Evolutionary conservation across 1,140 invertebrate species (phyloP), one percentile per base, ranked within the genome.

Genomic region (Trichonephila clavata): DNA sequence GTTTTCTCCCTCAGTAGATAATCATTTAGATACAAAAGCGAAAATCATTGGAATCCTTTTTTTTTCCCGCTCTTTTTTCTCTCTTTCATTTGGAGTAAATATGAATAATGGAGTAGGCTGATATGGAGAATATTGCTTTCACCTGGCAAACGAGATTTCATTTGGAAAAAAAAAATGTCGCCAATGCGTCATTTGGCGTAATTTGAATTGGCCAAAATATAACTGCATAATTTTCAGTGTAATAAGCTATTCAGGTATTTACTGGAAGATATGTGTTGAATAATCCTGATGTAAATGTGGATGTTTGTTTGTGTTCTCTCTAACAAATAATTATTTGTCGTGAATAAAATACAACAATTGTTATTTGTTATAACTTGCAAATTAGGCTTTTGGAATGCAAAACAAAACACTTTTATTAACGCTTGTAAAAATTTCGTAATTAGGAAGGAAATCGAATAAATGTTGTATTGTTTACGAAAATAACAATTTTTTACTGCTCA

Each of bases 51-150:
- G 27, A 71, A 16, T 71, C 68, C 18, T 39, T 5, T 77, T 32
- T 77, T 77, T 71, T 32, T 21, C 14, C 0, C 7, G 0, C 7
- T 63, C 14, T 71, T 18, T 32, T 39, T 39, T 27, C 27, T 5
- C 16, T 27, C 32, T 77, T 68, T 32, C 27, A 77, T 24, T 77
- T 4, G 71, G 27, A 77, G 7, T 2, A 16, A 32, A 39, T 77
- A 77, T 77, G 71, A 77, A 77, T 77, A 77, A 77, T 77, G 24
- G 16, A 77, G 32, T 77, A 77, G 71, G 14, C 71, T 18, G 27
- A 32, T 32, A 32, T 77, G 24, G 27, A 77, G 13, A 39, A 32
- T 77, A 77, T 39, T 27, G 6, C 71, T 77, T 77, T 77, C 71
- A 77, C 32, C 71, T 77, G 71, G 24, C n/a, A 27, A 39, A 32